These are phyloP conservation scores for Smutsia gigantea DNA, from an alignment of 2,797 vertebrate species.

Conservation along the genomic window DNA sequence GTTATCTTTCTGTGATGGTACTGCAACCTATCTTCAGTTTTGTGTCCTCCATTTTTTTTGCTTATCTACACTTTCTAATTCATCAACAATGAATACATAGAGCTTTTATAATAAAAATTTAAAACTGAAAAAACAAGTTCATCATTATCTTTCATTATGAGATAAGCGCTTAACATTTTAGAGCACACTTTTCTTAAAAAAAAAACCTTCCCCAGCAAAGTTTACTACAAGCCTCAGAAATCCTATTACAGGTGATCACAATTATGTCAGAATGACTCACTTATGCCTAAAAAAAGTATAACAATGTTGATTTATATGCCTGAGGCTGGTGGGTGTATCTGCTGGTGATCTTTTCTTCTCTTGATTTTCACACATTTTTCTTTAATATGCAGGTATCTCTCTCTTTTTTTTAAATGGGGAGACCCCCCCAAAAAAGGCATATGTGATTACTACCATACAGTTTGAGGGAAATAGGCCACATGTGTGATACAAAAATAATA, in stretches of 20 bases:
- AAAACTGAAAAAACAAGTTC: neutral
- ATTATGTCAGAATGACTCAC: neutral
- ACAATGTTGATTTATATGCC: neutral
- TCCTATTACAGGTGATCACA: neutral
- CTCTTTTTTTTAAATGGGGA: neutral
- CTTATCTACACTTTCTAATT: neutral
- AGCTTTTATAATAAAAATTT: neutral
- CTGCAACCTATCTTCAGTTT: neutral
- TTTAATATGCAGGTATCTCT: neutral
- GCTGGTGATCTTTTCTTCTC: neutral
- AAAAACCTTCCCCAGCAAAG: neutral
- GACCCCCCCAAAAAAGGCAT: neutral
- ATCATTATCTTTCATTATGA: neutral
- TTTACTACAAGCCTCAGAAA: neutral
- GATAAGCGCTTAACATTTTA: neutral
- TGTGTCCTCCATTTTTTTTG: neutral
- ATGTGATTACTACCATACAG: neutral
- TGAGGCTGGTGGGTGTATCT: neutral
- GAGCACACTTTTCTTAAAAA: neutral
- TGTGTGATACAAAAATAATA: neutral
- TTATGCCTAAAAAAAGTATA: neutral
- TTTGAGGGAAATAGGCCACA: neutral
- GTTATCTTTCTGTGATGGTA: neutral
- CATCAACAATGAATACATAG: neutral
- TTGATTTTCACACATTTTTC: neutral